Base-by-base conservation (phyloP, 2,797 vertebrate genomes). In the Vipera latastei region DNA sequence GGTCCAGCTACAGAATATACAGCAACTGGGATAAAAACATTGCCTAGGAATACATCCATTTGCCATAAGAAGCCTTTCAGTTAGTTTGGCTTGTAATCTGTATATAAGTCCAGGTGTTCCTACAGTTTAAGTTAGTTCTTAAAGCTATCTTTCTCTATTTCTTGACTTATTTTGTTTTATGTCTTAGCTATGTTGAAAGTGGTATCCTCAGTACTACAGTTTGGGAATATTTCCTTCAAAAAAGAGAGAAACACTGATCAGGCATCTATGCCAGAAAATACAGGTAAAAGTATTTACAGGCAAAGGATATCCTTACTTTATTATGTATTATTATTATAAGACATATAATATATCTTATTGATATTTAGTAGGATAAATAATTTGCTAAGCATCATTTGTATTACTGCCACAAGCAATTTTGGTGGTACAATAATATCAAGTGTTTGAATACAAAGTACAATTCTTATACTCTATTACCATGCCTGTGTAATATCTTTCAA, bases 191-290 rank as follows among this genome's bases (percentile, higher is more conserved):
- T 99, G 99, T 97, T 99, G 92, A 99, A 99, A 96, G 99, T 99
- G 88, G 99, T 99, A 25, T 99, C 99, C 18, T 98, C 99, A 0
- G 99, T 99, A 95, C 98, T 99, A 28, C 99, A 99, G 93, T 99
- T 99, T 97, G 99, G 99, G n/a, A 99, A 99, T 97, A 98, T 99
- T 89, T 96, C 98, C 95, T 99, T 99, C 91, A 99, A 99, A 97
- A 99, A 99, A 96, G 99, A 99, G 96, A 98, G 99, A 95, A 99
- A 99, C 97, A 98, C 98, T 0, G 99, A 99, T 90, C 99, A 99
- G 96, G 99, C 99, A 32, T 99, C 99, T 7, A 99, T 99, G 99
- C 99, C 99, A 0, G 99, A 99, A 97, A 99, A 99, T 93, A 99
- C 99, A 91, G 98, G 99, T 99, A 96, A 38, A 91, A 60, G 4